phyloP scores from a whole-genome alignment of 2,113 vertebrate species.

The Rhabdornis inornatus region DNA sequence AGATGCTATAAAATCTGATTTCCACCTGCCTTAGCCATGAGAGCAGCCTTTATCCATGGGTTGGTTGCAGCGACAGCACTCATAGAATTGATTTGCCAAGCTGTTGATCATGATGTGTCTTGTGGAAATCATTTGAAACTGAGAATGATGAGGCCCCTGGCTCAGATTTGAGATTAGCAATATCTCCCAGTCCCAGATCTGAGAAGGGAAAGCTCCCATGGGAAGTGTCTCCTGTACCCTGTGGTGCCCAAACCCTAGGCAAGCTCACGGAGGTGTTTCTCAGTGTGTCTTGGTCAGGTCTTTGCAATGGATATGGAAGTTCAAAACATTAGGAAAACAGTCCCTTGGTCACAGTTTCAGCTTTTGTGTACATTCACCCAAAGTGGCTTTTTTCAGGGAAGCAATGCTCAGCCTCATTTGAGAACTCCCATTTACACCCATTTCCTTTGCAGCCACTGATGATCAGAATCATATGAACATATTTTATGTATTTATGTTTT shows the following conservation, averaged over 20 bases:
- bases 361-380: rapidly evolving
- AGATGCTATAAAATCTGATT: not conserved
- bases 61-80: not conserved
- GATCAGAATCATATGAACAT: not conserved
- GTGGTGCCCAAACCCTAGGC: rapidly evolving
- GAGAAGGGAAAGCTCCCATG: not conserved
- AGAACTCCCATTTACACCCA: not conserved
- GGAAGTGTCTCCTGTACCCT: not conserved
- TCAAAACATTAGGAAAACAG: not conserved
- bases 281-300: not conserved
- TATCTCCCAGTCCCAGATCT: not conserved
- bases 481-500: not conserved
- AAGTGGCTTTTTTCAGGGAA: not conserved
- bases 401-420: not conserved
- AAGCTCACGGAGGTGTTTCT: not conserved
- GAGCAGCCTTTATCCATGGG: not conserved
- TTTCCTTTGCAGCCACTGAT: not conserved
- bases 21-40: not conserved
- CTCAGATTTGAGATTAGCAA: not conserved
- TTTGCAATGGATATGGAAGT: not conserved
- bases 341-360: not conserved
- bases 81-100: not conserved
- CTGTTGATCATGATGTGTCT: not conserved
- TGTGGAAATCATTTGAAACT: not conserved
- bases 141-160: not conserved